A percentile compares a stretch with the other conserved stretches of the same genome.
Conservation (phyloP, 2,113 vertebrate genomes). For the Emydocephalus ijimae region DNA sequence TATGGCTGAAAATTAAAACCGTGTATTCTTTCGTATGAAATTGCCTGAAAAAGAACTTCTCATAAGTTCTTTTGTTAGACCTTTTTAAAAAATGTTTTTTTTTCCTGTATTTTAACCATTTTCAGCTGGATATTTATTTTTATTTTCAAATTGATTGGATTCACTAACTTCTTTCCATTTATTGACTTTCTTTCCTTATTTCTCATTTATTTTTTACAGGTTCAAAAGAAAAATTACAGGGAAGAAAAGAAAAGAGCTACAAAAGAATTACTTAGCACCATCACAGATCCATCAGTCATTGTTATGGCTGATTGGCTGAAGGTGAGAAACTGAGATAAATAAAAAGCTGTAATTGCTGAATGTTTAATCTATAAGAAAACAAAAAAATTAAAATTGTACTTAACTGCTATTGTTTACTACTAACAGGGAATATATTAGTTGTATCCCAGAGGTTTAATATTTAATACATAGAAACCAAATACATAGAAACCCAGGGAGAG, state of each 20-base stretch:
- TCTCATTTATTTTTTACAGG: conserved; percentile 71
- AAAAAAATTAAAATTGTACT: conserved; percentile 40
- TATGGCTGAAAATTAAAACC: not conserved
- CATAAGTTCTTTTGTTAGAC: not conserved
- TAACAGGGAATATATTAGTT: conserved; percentile 40
- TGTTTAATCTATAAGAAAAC: conserved; percentile 36
- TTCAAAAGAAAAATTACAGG: conserved; percentile 98
- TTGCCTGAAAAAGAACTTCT: not conserved
- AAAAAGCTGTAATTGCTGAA: conserved; percentile 36
- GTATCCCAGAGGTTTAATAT: conserved; percentile 20
- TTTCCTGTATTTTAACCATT: not conserved
- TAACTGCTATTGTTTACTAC: conserved; percentile 47
- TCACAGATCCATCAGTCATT: conserved; percentile 95
- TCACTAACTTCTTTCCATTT: conserved; percentile 7
- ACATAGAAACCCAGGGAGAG: conserved; percentile 25
- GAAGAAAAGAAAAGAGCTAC: conserved; percentile 98
- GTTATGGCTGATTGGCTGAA: conserved; percentile 99
- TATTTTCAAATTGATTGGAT: not conserved
- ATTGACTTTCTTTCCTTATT: not conserved
- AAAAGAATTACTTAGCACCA: conserved; percentile 95
- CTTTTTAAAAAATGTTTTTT: not conserved
- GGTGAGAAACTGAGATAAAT: conserved; percentile 72
- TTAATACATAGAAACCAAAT: conserved; percentile 18
- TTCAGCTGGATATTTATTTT: not conserved
- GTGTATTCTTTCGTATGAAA: not conserved